Evolutionary conservation across 1,140 invertebrate genomes (phyloP), one percentile per base, ranked within the genome.

Genomic region (Monomorium pharaonis): DNA sequence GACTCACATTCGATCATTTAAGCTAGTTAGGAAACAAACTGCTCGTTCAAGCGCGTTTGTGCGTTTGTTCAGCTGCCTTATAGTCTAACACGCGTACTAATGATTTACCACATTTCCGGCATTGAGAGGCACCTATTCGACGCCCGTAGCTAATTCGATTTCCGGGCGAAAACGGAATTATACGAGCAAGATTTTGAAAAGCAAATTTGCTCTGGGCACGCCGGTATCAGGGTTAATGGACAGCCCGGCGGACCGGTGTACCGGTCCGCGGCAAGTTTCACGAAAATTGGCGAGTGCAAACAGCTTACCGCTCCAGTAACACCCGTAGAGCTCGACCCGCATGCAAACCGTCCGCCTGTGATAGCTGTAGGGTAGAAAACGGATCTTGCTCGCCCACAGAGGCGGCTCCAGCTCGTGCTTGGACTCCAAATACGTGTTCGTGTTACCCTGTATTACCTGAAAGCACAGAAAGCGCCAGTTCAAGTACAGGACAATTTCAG

Each of bases 371-470:
- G 98, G 97, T 60, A 97, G 95, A 92, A 98, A 96, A 56, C 97
- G 95, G 74, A 98, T 95, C 93, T 96, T 96, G 91, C 96, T 97
- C 6, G 97, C 97, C 94, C 97, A 96, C 77, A 97, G 95, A 49
- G 97, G 97, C 24, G 97, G 97, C 90, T 97, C 96, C 84, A 98
- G 94, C 81, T 96, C 95, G 88, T 97, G 97, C 92, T 97, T 96
- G 70, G 97, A 97, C 74, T 98, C 96, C 86, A 98, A 96, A 94
- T 98, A 98, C 12, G 98, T 99, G 95, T 99, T 98, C 75, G 96
- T 97, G 95, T 99, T 99, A 44, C 97, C 98, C 18, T 96, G 96
- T 88, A 99, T 96, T 69, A 98, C 96, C 98, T 99, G 96, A 21
- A 96, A 96, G 80, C 51, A 77, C 63, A 62, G 78, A 77, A 77